A percentile compares a stretch with the other conserved stretches of the same genome.
phyloP scores from a whole-genome alignment of 2,888 invertebrate genomes.

The Andrena hattorfiana region DNA sequence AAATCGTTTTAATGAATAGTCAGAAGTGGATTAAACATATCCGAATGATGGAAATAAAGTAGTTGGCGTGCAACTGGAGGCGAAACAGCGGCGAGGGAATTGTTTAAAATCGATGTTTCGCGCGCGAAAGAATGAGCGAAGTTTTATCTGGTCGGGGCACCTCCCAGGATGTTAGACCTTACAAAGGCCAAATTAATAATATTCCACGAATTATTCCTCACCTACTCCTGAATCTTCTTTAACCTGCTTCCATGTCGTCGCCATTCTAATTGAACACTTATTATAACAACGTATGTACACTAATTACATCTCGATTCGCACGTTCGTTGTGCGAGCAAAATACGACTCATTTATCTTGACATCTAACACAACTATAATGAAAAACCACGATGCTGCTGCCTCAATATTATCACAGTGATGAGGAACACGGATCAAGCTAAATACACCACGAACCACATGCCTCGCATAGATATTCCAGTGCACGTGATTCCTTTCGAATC shows the following conservation, averaged over 20 bases:
- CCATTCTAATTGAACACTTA: conserved; percentile 65
- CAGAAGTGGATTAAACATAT: conserved; percentile 27
- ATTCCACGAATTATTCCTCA: conserved; percentile 66
- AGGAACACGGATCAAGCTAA: conserved; percentile 40
- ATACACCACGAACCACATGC: conserved; percentile 45
- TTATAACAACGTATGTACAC: conserved; percentile 64
- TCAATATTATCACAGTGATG: conserved; percentile 52
- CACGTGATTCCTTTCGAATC: neutral
- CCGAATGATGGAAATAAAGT: neutral
- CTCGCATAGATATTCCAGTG: conserved; percentile 29
- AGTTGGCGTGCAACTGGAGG: neutral
- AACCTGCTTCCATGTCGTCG: conserved; percentile 75
- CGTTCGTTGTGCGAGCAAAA: conserved; percentile 63
- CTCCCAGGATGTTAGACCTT: conserved; percentile 79
- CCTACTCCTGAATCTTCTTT: conserved; percentile 79
- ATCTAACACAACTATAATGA: conserved; percentile 71
- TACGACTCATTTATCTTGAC: conserved; percentile 72
- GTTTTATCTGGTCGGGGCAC: conserved; percentile 73
- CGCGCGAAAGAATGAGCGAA: conserved; percentile 36
- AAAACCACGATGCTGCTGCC: conserved; percentile 70
- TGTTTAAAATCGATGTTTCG: conserved; percentile 13
- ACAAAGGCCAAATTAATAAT: conserved; percentile 54
- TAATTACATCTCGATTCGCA: conserved; percentile 74
- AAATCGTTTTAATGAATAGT: conserved; percentile 27
- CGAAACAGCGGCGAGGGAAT: neutral